A percentile compares a stretch with the other conserved stretches of the same genome.
Evolutionary conservation across 2,888 invertebrate species (phyloP).

Genomic region (Junonia oenone): DNA sequence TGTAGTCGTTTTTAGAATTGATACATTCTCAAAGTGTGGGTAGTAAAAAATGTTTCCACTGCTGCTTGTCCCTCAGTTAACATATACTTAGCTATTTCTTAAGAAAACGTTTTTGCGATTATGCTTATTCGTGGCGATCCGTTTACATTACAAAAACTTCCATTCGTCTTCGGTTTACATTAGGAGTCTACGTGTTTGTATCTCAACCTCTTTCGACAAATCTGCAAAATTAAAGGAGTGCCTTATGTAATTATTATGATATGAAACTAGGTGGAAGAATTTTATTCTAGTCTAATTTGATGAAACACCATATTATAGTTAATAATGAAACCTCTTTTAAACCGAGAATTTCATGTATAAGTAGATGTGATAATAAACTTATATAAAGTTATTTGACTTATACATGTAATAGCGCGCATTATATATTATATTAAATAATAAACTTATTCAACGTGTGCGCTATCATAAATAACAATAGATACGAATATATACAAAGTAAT

Average conservation of each 20-base stretch:
- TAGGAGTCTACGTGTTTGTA: slow-evolving; percentile 52
- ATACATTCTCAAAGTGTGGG: neutral
- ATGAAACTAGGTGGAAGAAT: slow-evolving; percentile 76
- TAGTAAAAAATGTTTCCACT: neutral
- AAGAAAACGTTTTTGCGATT: neutral
- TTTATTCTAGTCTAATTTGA: slow-evolving; percentile 79
- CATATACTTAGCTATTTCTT: neutral
- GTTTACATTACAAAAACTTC: slow-evolving; percentile 44
- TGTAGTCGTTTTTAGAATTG: neutral
- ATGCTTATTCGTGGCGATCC: neutral
- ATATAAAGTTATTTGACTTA: slow-evolving; percentile 53
- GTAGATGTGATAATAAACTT: slow-evolving; percentile 62
- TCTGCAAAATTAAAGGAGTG: slow-evolving; percentile 78
- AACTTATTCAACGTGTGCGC: slow-evolving; percentile 49
- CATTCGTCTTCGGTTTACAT: slow-evolving; percentile 65
- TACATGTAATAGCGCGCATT: slow-evolving; percentile 31
- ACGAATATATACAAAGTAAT: slow-evolving; percentile 35
- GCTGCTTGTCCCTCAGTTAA: neutral
- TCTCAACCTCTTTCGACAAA: slow-evolving; percentile 66
- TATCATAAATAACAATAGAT: slow-evolving; percentile 39
- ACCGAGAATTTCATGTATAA: slow-evolving; percentile 60
- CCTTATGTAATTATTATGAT: slow-evolving; percentile 79
- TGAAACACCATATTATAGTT: slow-evolving; percentile 71
- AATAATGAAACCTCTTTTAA: slow-evolving; percentile 67
- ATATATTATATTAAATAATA: slow-evolving; percentile 33